Evolutionary conservation across 2,113 vertebrate genomes (phyloP).

Genomic region (Origma solitaria): DNA sequence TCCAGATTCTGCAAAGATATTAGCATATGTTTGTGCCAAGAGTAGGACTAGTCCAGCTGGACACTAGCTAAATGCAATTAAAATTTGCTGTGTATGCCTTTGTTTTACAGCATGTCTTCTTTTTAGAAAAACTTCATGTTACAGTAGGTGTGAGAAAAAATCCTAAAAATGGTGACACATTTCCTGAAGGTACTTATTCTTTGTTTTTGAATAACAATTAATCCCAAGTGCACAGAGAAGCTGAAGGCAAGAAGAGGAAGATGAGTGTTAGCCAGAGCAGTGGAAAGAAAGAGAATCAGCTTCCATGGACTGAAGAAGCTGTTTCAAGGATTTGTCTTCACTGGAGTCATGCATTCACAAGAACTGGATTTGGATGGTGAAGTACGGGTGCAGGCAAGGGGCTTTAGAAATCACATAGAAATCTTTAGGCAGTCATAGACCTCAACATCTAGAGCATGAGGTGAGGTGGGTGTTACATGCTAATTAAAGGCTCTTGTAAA

Average conservation of each 20-base stretch:
- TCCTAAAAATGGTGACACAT: neutral
- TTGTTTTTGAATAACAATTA: neutral
- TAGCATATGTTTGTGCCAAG: neutral
- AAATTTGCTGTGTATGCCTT: neutral
- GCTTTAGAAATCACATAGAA: neutral
- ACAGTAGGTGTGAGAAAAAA: neutral
- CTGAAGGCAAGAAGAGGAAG: neutral
- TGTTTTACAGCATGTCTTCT: neutral
- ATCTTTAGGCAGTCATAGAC: neutral
- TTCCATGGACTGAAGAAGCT: neutral
- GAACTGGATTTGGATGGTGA: neutral
- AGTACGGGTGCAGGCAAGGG: neutral
- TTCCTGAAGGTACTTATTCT: neutral
- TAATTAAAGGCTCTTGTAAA: neutral
- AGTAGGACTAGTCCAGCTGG: neutral
- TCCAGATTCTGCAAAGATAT: neutral
- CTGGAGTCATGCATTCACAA: neutral
- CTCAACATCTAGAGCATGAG: neutral
- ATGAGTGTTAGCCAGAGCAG: neutral
- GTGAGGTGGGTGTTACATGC: rapidly evolving
- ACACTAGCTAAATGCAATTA: neutral
- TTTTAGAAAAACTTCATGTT: neutral
- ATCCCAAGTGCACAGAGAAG: neutral
- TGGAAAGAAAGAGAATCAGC: neutral
- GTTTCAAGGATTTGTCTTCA: neutral